Evolutionary conservation across 2,113 vertebrate species (phyloP).

Genomic region (Copsychus sechellarum): DNA sequence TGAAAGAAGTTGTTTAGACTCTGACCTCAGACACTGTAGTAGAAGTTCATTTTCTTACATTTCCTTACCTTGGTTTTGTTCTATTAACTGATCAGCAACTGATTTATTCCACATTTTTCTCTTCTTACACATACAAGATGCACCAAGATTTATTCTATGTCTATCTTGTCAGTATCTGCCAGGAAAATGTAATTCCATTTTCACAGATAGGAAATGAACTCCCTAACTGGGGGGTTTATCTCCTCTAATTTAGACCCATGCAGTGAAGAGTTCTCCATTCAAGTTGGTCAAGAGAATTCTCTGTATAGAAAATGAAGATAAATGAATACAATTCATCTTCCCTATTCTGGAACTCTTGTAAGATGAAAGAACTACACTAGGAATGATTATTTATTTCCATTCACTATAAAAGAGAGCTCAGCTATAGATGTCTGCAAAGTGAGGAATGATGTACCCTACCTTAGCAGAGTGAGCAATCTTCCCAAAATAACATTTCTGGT

Average conservation of each 20-base stretch:
- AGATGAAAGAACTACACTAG: not conserved
- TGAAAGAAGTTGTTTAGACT: not conserved
- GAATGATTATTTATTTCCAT: not conserved
- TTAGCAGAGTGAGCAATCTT: not conserved
- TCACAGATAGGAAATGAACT: not conserved
- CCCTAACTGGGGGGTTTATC: not conserved
- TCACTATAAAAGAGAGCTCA: not conserved
- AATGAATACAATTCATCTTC: not conserved
- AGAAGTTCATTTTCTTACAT: not conserved
- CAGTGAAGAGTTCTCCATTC: not conserved
- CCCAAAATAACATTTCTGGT: not conserved
- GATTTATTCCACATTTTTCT: not conserved
- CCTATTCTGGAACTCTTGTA: not conserved
- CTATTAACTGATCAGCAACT: not conserved
- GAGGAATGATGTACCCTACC: not conserved
- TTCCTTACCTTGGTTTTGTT: not conserved
- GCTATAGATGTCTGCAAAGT: not conserved
- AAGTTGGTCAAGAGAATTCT: not conserved
- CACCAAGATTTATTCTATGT: not conserved
- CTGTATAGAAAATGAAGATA: not conserved
- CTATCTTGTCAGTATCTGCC: not conserved
- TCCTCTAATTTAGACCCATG: not conserved
- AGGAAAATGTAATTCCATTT: not conserved
- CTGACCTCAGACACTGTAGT: not conserved
- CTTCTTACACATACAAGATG: not conserved